Percentiles rank a stretch among this genome's conserved stretches.
These are phyloP conservation scores for Gambelia wislizenii DNA, from an alignment of 2,797 vertebrate genomes.

Conservation along the genomic window DNA sequence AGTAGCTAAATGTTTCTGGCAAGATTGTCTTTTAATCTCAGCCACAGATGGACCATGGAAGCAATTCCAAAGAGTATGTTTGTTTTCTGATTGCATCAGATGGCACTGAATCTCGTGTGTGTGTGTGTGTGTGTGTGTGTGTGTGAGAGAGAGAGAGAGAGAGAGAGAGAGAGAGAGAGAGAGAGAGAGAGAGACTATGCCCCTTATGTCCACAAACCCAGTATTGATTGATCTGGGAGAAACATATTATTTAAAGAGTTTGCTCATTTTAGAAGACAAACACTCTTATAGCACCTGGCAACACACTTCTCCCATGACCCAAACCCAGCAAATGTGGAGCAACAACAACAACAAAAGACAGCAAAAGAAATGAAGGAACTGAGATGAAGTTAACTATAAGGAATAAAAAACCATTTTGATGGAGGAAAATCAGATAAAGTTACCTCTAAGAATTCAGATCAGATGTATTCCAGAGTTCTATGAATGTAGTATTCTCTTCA, in stretches of 20 bases:
- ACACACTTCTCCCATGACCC: background rate
- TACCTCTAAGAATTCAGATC: too few species aligned
- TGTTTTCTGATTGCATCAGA: background rate
- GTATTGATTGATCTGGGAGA: background rate
- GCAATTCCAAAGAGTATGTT: background rate
- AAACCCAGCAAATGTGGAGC: background rate
- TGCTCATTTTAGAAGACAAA: background rate
- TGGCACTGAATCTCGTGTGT: background rate
- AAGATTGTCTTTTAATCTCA: background rate
- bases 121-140: background rate
- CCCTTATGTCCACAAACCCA: background rate
- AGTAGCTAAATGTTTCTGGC: slow-evolving; percentile 22
- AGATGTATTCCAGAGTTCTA: background rate
- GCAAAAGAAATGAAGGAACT: background rate
- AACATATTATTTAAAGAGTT: background rate
- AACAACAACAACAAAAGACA: background rate
- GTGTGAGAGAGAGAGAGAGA: too few species aligned
- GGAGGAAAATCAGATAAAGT: background rate
- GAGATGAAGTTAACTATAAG: background rate
- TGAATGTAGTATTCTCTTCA: background rate
- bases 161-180: too few species aligned
- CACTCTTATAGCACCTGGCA: background rate
- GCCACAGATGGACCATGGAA: background rate
- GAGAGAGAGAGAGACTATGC: background rate
- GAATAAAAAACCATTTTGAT: background rate